Evolutionary conservation across 2,888 invertebrate genomes (phyloP).

Genomic region (Leucania comma): DNA sequence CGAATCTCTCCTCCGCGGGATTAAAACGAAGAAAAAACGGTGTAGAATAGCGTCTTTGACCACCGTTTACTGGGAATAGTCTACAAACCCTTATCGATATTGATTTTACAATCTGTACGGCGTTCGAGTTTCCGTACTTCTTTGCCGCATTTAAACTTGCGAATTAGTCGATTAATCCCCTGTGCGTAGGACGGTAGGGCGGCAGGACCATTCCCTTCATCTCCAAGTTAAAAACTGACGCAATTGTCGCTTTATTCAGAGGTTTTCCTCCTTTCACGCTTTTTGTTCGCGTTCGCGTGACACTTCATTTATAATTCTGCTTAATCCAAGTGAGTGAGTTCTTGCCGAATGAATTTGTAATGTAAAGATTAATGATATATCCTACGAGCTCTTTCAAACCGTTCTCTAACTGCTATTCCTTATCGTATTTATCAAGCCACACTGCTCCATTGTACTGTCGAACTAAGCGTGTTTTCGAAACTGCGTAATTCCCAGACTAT

Average conservation of each 20-base stretch:
- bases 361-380: slow-evolving; percentile 89
- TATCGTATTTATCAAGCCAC: slow-evolving; percentile 78
- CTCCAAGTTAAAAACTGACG: slow-evolving; percentile 83
- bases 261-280: slow-evolving; percentile 83
- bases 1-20: no score
- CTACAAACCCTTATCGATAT: slow-evolving; percentile 57
- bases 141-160: slow-evolving; percentile 71
- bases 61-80: slow-evolving; percentile 44
- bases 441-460: slow-evolving; percentile 68
- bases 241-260: slow-evolving; percentile 77
- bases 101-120: slow-evolving; percentile 67
- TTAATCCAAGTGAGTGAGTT: slow-evolving; percentile 89
- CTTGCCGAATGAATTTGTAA: slow-evolving; percentile 90
- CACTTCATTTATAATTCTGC: slow-evolving; percentile 90
- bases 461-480: slow-evolving; percentile 52
- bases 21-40: no score
- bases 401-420: slow-evolving; percentile 75
- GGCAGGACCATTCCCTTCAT: slow-evolving; percentile 71
- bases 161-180: slow-evolving; percentile 79
- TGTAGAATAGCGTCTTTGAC: slow-evolving; percentile 39
- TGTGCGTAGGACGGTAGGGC: slow-evolving; percentile 64
- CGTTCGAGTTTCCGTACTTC: slow-evolving; percentile 66
- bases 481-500: slow-evolving; percentile 40
- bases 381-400: slow-evolving; percentile 79
- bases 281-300: slow-evolving; percentile 86